Evolutionary conservation across 1,140 invertebrate species (phyloP), one percentile per base, ranked within the genome.

Genomic region (Probaryconus sp.): DNA sequence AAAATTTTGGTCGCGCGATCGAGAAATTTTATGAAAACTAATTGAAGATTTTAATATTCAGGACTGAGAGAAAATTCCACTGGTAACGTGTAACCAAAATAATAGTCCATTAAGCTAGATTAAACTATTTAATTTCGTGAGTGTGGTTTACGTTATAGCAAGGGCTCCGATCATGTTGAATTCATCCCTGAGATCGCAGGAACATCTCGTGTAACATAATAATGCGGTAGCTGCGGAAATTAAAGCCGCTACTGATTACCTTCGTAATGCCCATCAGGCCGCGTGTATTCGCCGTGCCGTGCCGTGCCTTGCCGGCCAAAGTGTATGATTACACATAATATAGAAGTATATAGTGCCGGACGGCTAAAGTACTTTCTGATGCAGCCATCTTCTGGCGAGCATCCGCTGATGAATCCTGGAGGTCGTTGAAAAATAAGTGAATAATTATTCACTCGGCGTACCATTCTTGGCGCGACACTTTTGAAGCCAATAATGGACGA

Each of bases 171-270:
- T n/a, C n/a, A n/a, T n/a, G n/a, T n/a, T n/a, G n/a, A n/a, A n/a
- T n/a, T n/a, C n/a, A n/a, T n/a, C n/a, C n/a, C n/a, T n/a, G n/a
- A n/a, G n/a, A n/a, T n/a, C n/a, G n/a, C n/a, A 61, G 31, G 67
- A 71, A 51, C 55, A 48, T 70, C 47, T 50, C 67, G 61, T 76
- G 67, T 76, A 76, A 76, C 58, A 76, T 76, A 76, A 76, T 76
- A 76, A 76, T 51, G 67, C 58, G 73, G 73, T 71, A 71, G 73
- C 73, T 60, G 61, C 73, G 73, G 61, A 76, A 76, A 76, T 76
- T 76, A 76, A 76, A 71, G 61, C 50, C 67, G 67, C 67, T 67
- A 71, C 67, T 76, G 73, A 76, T 76, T 76, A 76, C 73, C 73
- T 76, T 67, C 61, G 65, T 76, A 76, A 76, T 76, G 63, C 61